Conservation (phyloP, 1,140 invertebrate genomes). For the Glomeris maerens region DNA sequence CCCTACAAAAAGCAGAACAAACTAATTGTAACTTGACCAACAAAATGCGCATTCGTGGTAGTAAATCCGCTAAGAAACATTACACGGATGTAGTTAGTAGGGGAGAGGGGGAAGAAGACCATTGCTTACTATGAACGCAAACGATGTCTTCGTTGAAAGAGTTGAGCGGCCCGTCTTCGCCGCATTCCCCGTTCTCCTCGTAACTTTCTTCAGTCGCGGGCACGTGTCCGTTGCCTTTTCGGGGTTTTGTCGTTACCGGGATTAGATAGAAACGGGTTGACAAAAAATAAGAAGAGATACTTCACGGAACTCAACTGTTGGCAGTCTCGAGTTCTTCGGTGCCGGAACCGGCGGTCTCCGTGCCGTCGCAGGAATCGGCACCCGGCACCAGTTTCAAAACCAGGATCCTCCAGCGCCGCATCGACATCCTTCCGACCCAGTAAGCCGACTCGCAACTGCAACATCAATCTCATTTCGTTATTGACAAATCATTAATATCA, state of each 20-base stretch:
- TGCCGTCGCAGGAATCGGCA: not conserved
- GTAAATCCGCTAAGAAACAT: not conserved
- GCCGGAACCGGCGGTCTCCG: no score
- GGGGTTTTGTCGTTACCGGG: not conserved
- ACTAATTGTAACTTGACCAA: constrained; percentile 2
- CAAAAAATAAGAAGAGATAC: constrained; percentile 5
- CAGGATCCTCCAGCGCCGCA: constrained; percentile 29
- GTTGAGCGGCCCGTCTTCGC: constrained; percentile 23
- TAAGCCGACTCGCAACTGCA: constrained; percentile 20
- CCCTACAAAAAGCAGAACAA: constrained; percentile 20
- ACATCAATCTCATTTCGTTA: not conserved
- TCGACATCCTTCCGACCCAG: constrained; percentile 34
- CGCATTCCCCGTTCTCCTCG: constrained; percentile 22
- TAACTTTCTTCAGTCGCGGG: constrained; percentile 7
- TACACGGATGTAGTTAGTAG: not conserved
- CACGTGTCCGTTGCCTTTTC: not conserved
- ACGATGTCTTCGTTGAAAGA: constrained; percentile 43
- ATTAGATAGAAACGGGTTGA: not conserved
- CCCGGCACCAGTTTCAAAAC: constrained; percentile 15
- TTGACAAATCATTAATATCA: not conserved
- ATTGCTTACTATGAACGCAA: constrained; percentile 35
- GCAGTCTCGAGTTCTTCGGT: constrained; percentile 7
- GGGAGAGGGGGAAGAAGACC: not conserved
- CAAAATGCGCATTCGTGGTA: not conserved
- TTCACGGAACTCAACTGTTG: not conserved